Conservation (phyloP, 2,888 invertebrate species). For the Melieria omissa region DNA sequence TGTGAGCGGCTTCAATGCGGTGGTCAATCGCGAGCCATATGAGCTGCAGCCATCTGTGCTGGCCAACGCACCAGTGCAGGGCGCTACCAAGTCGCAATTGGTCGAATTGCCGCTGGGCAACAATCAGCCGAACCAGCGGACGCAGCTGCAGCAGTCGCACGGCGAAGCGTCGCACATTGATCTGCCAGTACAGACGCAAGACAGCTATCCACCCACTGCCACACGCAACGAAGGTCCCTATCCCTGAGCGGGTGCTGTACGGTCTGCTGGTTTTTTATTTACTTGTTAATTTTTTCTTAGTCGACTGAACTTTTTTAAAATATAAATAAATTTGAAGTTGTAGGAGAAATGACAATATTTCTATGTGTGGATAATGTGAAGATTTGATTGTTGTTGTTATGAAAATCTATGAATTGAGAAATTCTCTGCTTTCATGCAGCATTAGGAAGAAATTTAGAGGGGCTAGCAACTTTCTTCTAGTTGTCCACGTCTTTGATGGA, state of each 20-base stretch:
- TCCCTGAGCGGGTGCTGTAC: slow-evolving; percentile 21
- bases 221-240: slow-evolving; percentile 35
- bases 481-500: too few species aligned
- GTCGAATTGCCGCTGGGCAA: neutral
- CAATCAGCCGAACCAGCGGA: neutral
- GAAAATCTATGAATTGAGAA: too few species aligned
- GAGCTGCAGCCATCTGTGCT: slow-evolving; percentile 36
- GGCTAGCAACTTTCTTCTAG: too few species aligned
- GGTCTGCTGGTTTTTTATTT: slow-evolving; percentile 13
- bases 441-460: too few species aligned
- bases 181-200: slow-evolving; percentile 15
- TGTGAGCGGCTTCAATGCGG: slow-evolving; percentile 69
- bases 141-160: neutral
- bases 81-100: slow-evolving; percentile 34
- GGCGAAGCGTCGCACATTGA: neutral
- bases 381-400: too few species aligned
- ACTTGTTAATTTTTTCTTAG: slow-evolving; percentile 13
- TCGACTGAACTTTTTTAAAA: slow-evolving; percentile 1
- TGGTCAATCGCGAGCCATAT: slow-evolving; percentile 68
- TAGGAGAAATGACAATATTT: too few species aligned
- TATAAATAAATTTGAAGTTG: too few species aligned
- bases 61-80: neutral
- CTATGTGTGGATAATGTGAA: too few species aligned
- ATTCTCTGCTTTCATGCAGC: too few species aligned
- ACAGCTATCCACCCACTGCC: slow-evolving; percentile 30